Conservation (phyloP, 1,140 invertebrate species). For the Sitophilus oryzae region DNA sequence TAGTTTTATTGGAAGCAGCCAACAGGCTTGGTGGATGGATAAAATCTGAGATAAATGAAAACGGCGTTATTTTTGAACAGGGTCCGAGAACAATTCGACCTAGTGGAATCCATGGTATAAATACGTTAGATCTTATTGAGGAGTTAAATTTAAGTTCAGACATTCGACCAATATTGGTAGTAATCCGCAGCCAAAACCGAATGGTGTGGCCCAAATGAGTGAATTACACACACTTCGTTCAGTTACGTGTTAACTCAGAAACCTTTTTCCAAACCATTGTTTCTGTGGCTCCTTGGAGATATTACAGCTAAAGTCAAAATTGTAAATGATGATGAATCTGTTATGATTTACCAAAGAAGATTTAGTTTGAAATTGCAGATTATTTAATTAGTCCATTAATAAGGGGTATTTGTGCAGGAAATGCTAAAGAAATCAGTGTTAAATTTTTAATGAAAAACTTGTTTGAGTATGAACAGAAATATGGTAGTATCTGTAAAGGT, state of each 20-base stretch:
- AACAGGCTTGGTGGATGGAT: constrained; percentile 84
- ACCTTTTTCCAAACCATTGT: constrained; percentile 71
- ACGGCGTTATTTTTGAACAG: constrained; percentile 70
- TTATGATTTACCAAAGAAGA: constrained; percentile 80
- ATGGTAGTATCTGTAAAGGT: constrained; percentile 74
- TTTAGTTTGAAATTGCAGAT: constrained; percentile 82
- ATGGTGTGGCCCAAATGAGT: constrained; percentile 74
- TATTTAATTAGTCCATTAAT: constrained; percentile 80
- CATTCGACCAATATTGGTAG: constrained; percentile 58
- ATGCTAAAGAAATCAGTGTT: constrained; percentile 81
- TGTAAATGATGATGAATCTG: constrained; percentile 71
- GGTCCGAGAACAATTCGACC: constrained; percentile 81
- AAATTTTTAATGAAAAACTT: constrained; percentile 72
- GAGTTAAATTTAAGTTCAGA: constrained; percentile 59
- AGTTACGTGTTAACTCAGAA: constrained; percentile 56
- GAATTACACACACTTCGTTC: constrained; percentile 59
- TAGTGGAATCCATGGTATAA: constrained; percentile 58
- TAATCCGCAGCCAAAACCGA: constrained; percentile 63
- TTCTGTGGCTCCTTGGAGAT: constrained; percentile 61
- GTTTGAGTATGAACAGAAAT: constrained; percentile 77
- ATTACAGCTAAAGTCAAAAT: constrained; percentile 47
- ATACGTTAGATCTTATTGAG: constrained; percentile 76
- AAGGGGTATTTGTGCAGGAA: constrained; percentile 87
- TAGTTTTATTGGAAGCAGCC: constrained; percentile 67
- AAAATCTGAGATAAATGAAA: constrained; percentile 54